Base-by-base conservation (phyloP, 1,140 invertebrate species). In the Meloidogyne floridensis region DNA sequence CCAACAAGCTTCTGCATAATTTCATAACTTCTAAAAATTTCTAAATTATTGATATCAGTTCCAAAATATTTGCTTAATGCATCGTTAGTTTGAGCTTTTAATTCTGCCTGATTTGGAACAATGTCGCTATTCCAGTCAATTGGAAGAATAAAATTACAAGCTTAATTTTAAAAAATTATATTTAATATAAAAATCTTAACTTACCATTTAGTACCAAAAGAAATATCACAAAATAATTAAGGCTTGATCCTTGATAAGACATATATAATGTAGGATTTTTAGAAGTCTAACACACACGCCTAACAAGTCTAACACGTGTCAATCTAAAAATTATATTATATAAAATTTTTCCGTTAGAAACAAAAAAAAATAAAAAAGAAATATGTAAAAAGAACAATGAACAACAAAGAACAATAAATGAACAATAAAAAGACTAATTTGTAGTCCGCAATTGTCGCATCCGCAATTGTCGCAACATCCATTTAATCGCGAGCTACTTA, bases 61-160 rank as follows among this genome's bases (percentile, higher is more conserved):
- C 84, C 87, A 74, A 90, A 89, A 32, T 89, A 89, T 32, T 84
- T 69, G 43, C 81, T 81, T 15, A 89, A 75, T 18, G 88, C 85
- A 74, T 89, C 88, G 47, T 86, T 72, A 42, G 89, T 85, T 9
- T 85, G 78, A 32, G 70, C 78, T 72, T 77, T 56, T 72, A 82
- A 42, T 77, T 89, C 87, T 11, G 78, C 9, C 15, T 71, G 73
- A 11, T 77, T 85, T 13, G 87, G 81, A 18, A 89, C 59, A 73
- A 89, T 89, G 72, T 89, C 87, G 20, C 81, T 83, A 77, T 89
- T 81, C 87, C 87, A 89, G 73, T 88, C 74, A 59, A 85, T 87
- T 15, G 54, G 42, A 10, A n/a, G 13, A 73, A 76, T n/a, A 53
- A 73, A n/a, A 65, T 65, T 13, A 65, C 3, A 0, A 7, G 4